Conservation (phyloP, 2,113 vertebrate species). For the Cygnus atratus region DNA sequence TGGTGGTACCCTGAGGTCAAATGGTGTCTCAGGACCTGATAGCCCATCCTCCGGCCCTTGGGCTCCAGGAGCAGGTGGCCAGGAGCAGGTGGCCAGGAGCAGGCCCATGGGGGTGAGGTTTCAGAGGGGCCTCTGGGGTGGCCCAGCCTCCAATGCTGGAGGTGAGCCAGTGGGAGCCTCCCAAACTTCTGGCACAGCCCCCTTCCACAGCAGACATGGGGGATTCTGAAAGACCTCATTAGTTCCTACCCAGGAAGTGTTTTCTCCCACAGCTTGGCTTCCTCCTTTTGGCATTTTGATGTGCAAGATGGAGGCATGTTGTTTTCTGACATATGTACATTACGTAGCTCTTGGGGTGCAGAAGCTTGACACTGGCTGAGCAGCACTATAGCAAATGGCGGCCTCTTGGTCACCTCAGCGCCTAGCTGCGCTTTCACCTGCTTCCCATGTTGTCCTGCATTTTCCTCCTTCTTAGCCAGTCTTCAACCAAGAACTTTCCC, state of each 20-base stretch:
- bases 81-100: neutral
- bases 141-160: neutral
- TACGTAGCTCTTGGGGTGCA: neutral
- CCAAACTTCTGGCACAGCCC: neutral
- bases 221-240: neutral
- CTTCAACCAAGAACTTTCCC: neutral
- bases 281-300: neutral
- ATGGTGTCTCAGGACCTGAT: neutral
- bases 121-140: neutral
- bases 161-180: neutral
- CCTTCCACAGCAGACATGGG: neutral
- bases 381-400: fast-evolving
- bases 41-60: neutral
- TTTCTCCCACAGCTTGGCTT: neutral
- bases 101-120: fast-evolving
- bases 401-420: neutral
- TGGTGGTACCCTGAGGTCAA: fast-evolving
- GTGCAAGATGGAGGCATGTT: neutral
- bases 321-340: fast-evolving
- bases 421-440: neutral
- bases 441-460: neutral
- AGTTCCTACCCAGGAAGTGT: neutral
- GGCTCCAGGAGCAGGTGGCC: neutral
- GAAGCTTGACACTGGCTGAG: neutral
- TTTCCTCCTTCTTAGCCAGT: neutral